Conservation (phyloP, 2,888 invertebrate genomes). For the Abrostola tripartita region DNA sequence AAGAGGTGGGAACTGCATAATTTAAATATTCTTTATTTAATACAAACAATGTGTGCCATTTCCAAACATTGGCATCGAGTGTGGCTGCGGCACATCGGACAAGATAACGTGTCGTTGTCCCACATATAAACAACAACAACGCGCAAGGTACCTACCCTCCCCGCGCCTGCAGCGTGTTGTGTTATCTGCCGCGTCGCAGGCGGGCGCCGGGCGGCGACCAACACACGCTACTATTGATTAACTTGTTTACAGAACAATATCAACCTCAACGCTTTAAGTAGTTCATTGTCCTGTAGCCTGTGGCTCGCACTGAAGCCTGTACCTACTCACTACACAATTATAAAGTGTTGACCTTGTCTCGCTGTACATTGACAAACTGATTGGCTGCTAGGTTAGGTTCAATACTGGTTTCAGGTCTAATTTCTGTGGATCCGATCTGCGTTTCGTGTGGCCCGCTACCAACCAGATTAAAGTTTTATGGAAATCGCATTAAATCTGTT, state of each 20-base stretch:
- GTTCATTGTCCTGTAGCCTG: too few relatives aligned
- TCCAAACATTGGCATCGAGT: slow-evolving; percentile 13
- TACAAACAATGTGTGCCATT: neutral
- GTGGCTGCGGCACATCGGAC: slow-evolving; percentile 27
- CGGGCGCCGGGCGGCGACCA: slow-evolving; percentile 1
- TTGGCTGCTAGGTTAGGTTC: too few relatives aligned
- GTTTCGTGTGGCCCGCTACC: too few relatives aligned
- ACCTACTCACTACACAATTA: too few relatives aligned
- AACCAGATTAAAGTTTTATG: too few relatives aligned
- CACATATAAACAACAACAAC: slow-evolving; percentile 36
- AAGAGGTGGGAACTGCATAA: neutral
- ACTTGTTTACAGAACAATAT: slow-evolving; percentile 18
- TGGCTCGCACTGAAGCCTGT: too few relatives aligned
- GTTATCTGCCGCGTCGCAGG: slow-evolving; percentile 21
- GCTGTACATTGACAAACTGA: too few relatives aligned
- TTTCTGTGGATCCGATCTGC: too few relatives aligned
- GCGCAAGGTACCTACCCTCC: neutral
- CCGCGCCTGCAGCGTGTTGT: slow-evolving; percentile 7
- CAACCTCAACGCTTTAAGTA: too few relatives aligned
- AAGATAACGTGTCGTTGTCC: slow-evolving; percentile 62
- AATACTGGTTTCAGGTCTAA: too few relatives aligned
- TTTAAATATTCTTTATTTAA: neutral
- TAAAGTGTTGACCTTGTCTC: too few relatives aligned
- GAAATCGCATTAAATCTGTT: too few relatives aligned
- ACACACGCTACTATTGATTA: slow-evolving; percentile 13